phyloP scores from a whole-genome alignment of 2,113 vertebrate species.

The Echinops telfairi region DNA sequence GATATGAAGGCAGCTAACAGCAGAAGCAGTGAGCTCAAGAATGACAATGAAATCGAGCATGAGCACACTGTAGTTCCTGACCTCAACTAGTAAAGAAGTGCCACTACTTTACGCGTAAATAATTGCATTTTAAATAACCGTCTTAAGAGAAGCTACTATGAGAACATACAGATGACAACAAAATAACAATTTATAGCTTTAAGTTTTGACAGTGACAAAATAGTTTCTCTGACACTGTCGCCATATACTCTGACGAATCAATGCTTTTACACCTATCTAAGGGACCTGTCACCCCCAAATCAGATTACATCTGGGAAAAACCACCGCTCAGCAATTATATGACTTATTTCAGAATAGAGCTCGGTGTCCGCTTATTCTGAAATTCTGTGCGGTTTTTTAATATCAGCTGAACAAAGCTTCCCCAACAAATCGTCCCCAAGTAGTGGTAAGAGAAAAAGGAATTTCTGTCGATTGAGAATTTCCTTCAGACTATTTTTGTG shows the following conservation, averaged over 20 bases:
- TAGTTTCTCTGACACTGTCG: neutral
- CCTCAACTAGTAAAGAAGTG: neutral
- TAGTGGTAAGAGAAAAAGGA: neutral
- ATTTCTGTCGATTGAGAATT: neutral
- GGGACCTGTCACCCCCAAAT: neutral
- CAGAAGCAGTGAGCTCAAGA: neutral
- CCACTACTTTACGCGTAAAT: neutral
- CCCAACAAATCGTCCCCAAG: neutral
- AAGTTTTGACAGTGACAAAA: neutral
- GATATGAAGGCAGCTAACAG: neutral
- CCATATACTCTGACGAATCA: neutral
- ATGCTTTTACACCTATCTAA: neutral
- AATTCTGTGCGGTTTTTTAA: neutral
- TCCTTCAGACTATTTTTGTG: neutral
- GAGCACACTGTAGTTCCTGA: neutral
- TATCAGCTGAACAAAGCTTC: neutral
- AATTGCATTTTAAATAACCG: neutral
- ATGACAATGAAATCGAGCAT: neutral
- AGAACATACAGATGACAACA: neutral
- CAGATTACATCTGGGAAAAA: neutral
- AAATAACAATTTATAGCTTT: neutral
- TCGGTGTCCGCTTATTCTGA: neutral
- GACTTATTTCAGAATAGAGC: neutral
- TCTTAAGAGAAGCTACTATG: neutral
- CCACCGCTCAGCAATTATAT: neutral